Percentiles rank a stretch among this genome's conserved stretches.
phyloP scores from a whole-genome alignment of 2,888 invertebrate genomes.

The Lagria hirta region DNA sequence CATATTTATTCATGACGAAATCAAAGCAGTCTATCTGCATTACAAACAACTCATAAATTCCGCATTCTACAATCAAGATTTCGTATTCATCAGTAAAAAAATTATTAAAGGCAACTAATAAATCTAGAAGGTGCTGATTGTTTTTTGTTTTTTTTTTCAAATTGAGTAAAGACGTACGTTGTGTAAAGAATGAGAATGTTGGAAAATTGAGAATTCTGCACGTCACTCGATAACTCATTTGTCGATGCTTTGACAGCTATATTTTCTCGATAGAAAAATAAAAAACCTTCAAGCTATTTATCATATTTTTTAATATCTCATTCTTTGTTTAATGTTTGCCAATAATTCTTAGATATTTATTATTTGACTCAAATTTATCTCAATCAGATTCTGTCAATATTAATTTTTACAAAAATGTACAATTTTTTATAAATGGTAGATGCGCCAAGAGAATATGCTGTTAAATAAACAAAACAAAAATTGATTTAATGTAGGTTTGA shows the following conservation, averaged over 20 bases:
- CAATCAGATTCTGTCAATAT: too few relatives aligned
- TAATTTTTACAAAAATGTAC: too few relatives aligned
- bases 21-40: slow-evolving; percentile 34
- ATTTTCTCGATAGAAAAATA: slow-evolving; percentile 28
- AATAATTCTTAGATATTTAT: too few relatives aligned
- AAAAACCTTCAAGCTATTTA: slow-evolving; percentile 27
- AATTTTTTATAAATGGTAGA: too few relatives aligned
- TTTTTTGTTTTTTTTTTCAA: slow-evolving; percentile 19
- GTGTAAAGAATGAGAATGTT: slow-evolving; percentile 18
- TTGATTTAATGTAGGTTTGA: too few relatives aligned
- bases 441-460: too few relatives aligned
- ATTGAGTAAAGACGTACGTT: slow-evolving; percentile 11
- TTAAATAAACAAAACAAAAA: too few relatives aligned
- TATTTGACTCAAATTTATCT: too few relatives aligned
- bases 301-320: slow-evolving; percentile 23
- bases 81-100: neutral
- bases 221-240: slow-evolving; percentile 28
- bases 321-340: slow-evolving; percentile 23
- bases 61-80: slow-evolving; percentile 34
- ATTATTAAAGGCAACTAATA: slow-evolving; percentile 14
- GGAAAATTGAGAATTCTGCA: slow-evolving; percentile 18
- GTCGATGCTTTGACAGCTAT: slow-evolving; percentile 28
- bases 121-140: slow-evolving; percentile 12
- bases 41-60: slow-evolving; percentile 35
- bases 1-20: slow-evolving; percentile 29